Evolutionary conservation across 2,888 invertebrate genomes (phyloP).

Genomic region (Polietes domitor): DNA sequence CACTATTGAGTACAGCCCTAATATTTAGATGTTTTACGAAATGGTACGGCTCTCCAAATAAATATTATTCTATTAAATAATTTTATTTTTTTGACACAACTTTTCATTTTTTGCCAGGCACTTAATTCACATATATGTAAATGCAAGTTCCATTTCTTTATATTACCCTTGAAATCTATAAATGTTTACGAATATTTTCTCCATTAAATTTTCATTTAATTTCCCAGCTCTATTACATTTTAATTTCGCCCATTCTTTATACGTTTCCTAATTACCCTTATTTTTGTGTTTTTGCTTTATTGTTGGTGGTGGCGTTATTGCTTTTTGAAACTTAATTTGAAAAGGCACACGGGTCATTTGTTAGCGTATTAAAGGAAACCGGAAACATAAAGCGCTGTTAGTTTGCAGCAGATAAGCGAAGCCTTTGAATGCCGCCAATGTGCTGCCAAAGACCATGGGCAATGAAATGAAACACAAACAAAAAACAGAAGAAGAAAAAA

Average conservation of each 20-base stretch:
- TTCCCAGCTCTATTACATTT: background rate
- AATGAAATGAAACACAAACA: background rate
- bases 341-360: conserved; percentile 46
- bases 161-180: background rate
- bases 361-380: conserved; percentile 57
- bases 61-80: too few relatives aligned
- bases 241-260: background rate
- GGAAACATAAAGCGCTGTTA: conserved; percentile 58
- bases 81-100: too few relatives aligned
- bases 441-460: background rate
- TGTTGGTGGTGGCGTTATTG: too few relatives aligned
- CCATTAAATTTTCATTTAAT: background rate
- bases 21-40: too few relatives aligned
- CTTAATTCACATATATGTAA: too few relatives aligned
- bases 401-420: conserved; percentile 47
- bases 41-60: too few relatives aligned
- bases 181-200: background rate
- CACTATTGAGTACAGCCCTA: too few relatives aligned
- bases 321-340: background rate
- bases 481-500: background rate
- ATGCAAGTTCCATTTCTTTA: too few relatives aligned
- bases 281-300: conserved; percentile 2
- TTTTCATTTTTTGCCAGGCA: too few relatives aligned
- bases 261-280: conserved; percentile 3
- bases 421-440: conserved; percentile 26